Evolutionary conservation across 23 tunicate species (phyloP).

Genomic region (Trididemnum miniatum): DNA sequence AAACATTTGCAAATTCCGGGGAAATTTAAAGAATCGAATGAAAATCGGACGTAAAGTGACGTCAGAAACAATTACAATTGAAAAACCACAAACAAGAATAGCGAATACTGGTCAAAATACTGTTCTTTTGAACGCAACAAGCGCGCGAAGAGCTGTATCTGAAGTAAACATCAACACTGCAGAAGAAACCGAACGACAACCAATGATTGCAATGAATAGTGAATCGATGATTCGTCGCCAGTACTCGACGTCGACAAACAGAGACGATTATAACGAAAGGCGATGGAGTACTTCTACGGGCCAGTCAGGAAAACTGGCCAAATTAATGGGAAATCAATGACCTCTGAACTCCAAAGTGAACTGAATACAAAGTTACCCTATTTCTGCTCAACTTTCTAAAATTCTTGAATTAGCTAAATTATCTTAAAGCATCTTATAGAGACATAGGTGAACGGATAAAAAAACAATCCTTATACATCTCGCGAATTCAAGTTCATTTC

Average conservation of each 20-base stretch:
- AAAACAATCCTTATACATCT: too few species aligned
- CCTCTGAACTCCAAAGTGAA: too few species aligned
- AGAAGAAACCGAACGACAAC: background rate
- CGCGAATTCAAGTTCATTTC: too few species aligned
- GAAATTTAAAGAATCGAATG: background rate
- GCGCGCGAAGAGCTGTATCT: conserved; percentile 4
- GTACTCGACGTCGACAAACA: background rate
- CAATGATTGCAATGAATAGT: background rate
- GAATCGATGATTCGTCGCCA: background rate
- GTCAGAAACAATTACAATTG: background rate
- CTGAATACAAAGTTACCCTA: too few species aligned
- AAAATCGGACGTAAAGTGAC: background rate
- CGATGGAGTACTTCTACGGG: background rate
- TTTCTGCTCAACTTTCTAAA: too few species aligned
- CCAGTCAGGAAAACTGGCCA: background rate
- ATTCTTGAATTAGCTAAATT: too few species aligned
- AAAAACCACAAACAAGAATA: background rate
- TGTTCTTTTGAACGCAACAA: background rate
- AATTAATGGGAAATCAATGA: too few species aligned
- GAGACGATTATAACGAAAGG: background rate
- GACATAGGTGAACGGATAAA: too few species aligned
- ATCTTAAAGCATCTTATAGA: too few species aligned
- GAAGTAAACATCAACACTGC: background rate
- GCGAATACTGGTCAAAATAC: background rate
- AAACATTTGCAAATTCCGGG: conserved; percentile 5